Evolutionary conservation across 2,888 invertebrate genomes (phyloP).

Genomic region (Rhamphomyia laevipes): DNA sequence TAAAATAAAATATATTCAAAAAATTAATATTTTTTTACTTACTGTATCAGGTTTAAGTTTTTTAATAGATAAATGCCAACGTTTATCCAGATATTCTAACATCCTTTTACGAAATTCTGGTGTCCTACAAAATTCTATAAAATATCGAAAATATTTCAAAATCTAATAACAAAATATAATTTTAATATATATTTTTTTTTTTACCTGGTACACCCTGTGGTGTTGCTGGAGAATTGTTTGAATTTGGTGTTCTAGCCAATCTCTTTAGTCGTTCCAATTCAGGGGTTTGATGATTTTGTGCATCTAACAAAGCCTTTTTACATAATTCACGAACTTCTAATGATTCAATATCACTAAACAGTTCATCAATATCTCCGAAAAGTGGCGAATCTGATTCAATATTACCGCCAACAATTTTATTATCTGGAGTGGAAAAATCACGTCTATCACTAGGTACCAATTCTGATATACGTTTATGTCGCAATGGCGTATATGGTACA

Average conservation of each 20-base stretch:
- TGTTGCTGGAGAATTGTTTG: conserved; percentile 2
- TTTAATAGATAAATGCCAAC: conserved; percentile 31
- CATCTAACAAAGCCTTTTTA: conserved; percentile 29
- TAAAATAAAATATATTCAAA: background rate
- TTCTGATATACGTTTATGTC: conserved; percentile 31
- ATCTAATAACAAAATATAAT: background rate
- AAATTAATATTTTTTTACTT: no score
- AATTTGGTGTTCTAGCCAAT: conserved; percentile 32
- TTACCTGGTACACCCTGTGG: background rate
- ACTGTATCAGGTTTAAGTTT: conserved; percentile 28
- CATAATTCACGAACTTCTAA: conserved; percentile 29
- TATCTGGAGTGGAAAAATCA: conserved; percentile 5
- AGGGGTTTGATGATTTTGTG: conserved; percentile 32
- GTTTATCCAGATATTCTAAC: conserved; percentile 32
- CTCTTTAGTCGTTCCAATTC: conserved; percentile 30
- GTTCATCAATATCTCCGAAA: conserved; percentile 25
- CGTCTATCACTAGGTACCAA: conserved; percentile 19
- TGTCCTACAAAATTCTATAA: conserved; percentile 33
- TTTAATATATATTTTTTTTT: background rate
- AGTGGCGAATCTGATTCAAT: conserved; percentile 21
- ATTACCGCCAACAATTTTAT: background rate
- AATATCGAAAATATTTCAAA: conserved; percentile 20
- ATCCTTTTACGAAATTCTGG: conserved; percentile 33
- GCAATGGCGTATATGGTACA: conserved; percentile 23
- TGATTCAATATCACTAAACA: conserved; percentile 26